A percentile compares a stretch with the other conserved stretches of the same genome.
Evolutionary conservation across 2,888 invertebrate species (phyloP).

Genomic region (Polyploca ridens): DNA sequence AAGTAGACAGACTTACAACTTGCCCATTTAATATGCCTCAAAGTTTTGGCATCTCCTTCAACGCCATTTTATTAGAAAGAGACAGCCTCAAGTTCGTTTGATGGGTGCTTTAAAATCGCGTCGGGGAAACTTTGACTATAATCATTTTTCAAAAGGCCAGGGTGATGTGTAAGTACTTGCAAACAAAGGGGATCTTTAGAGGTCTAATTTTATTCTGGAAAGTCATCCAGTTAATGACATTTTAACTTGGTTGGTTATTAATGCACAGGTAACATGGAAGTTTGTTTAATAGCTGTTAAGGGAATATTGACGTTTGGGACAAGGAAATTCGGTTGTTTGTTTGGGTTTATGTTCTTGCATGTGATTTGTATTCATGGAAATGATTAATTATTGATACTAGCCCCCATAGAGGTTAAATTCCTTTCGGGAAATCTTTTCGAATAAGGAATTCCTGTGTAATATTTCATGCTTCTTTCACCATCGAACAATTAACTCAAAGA

Average conservation of each 20-base stretch:
- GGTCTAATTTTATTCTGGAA: constrained; percentile 45
- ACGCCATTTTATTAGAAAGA: not conserved
- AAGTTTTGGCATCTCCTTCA: not conserved
- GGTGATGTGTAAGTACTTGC: constrained; percentile 37
- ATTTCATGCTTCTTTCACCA: no score
- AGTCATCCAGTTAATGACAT: constrained; percentile 49
- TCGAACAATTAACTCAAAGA: no score
- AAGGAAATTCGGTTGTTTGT: not conserved
- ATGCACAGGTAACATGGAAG: constrained; percentile 19
- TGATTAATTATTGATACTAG: no score
- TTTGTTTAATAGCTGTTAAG: constrained; percentile 7
- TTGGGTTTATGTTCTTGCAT: not conserved
- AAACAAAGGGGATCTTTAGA: constrained; percentile 42
- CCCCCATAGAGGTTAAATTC: no score
- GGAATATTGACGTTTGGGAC: constrained; percentile 1
- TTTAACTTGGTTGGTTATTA: constrained; percentile 36
- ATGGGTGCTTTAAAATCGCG: constrained; percentile 48
- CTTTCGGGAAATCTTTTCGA: no score
- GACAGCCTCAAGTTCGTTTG: constrained; percentile 25
- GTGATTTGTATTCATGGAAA: no score
- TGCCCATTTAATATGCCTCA: not conserved
- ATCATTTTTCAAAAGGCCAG: constrained; percentile 63
- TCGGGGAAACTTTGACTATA: constrained; percentile 56
- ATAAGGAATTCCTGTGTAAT: no score
- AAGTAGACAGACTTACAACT: not conserved